Evolutionary conservation across 2,797 vertebrate species (phyloP), one percentile per base, ranked within the genome.

Genomic region (Hemibagrus guttatus): DNA sequence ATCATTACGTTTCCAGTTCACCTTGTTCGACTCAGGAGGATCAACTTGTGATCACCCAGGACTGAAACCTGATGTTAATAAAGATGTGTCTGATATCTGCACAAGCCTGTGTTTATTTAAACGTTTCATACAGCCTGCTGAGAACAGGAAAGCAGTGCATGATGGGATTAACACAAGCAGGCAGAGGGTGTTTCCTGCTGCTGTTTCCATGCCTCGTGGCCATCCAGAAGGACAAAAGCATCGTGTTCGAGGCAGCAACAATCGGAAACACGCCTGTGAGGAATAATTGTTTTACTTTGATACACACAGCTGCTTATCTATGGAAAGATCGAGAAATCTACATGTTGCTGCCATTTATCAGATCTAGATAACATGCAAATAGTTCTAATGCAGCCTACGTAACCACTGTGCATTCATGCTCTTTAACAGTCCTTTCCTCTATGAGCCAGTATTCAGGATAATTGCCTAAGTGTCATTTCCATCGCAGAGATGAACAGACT

Each of bases 161-260:
- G 79, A 31, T n/a, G 46, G 56, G 68, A 59, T 21, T 23, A 42
- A 28, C 31, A 42, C 28, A 19, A 58, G 68, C 78, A 74, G 42
- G 56, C 13, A 42, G 28, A 74, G 31, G 68, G n/a, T 82, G 79
- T 64, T 86, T 86, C 79, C 85, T 63, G 68, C 39, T 82, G 79
- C 39, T 71, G 23, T 82, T 81, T 64, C 80, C 61, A 63, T 86
- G 66, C 66, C 78, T 86, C 11, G 11, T 64, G 58, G 85, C 79
- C 11, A 74, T 82, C 11, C 66, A 71, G 42, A 61, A 39, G 79
- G 64, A 82, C 79, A 86, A 86, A 86, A 82, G 58, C 56, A 82
- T 75, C n/a, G 54, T 86, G 79, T 64, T 19, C 54, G 42, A 82
- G 63, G 23, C 39, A 35, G 23, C 13, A 28, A 74, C 76, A 72